Evolutionary conservation across 2,888 invertebrate species (phyloP), one percentile per base, ranked within the genome.

Genomic region (Ecdyonurus torrentis): DNA sequence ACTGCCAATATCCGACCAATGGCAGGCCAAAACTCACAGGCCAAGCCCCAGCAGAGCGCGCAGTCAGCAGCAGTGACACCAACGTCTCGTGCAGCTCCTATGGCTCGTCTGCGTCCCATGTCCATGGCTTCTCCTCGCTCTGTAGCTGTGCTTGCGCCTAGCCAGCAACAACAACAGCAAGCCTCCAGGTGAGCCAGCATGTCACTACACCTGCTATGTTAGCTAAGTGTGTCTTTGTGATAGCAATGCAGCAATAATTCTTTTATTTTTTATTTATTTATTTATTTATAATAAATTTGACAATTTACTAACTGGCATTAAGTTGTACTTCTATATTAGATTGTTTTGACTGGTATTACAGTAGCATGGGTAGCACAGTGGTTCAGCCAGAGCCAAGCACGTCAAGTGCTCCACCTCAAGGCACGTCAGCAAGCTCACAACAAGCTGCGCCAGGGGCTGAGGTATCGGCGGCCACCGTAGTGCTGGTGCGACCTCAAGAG

Each of bases 121-220:
- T 10, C 7, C 10, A 18, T 50, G 50, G 10, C 7, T 7, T 7
- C 50, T 10, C 55, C 55, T 55, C 37, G 7, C 37, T 10, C 7
- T 18, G 55, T 22, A 10, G 55, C 55, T 22, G 55, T 55, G 1
- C 71, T 81, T 69, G 81, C 50, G 5, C 59, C 10, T 58, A 62
- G 24, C 59, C 61, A 59, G 55, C 63, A 55, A 52, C 55, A 53
- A 25, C 73, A 72, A 59, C 77, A 77, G 0, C 79, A 72, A 66
- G 76, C 71, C 50, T 50, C 50, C 50, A 50, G 18, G 7, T 18
- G 10, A 50, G 50, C 10, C 10, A 7, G 18, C 50, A 50, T 18
- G 10, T 50, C n/a, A n/a, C n/a, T n/a, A n/a, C n/a, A n/a, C n/a
- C n/a, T n/a, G n/a, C n/a, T n/a, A n/a, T n/a, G n/a, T n/a, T n/a